A percentile compares a stretch with the other conserved stretches of the same genome.
phyloP scores from a whole-genome alignment of 2,113 vertebrate species.

The Malurus melanocephalus region DNA sequence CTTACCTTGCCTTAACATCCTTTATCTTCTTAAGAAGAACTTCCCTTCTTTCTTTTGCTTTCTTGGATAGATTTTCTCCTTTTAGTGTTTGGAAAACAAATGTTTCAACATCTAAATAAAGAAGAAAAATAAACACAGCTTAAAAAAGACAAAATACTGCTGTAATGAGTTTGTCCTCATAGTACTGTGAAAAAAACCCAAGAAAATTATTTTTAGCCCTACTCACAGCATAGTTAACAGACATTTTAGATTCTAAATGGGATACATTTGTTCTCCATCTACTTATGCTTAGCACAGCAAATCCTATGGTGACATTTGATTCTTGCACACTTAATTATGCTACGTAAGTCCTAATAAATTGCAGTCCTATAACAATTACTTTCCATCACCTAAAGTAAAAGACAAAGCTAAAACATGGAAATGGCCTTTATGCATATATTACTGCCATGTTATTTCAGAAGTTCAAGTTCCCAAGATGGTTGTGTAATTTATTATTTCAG shows the following conservation, averaged over 20 bases:
- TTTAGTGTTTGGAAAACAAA: constrained; percentile 84
- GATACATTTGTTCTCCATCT: constrained; percentile 65
- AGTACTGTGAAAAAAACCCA: constrained; percentile 22
- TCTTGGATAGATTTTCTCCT: constrained; percentile 91
- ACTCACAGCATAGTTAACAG: constrained; percentile 31
- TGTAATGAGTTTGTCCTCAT: constrained; percentile 36
- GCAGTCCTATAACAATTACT: constrained; percentile 50
- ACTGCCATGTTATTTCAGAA: constrained; percentile 51
- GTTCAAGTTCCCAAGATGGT: constrained; percentile 36
- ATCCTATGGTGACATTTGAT: constrained; percentile 65
- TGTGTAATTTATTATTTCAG: constrained; percentile 42
- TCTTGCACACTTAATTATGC: constrained; percentile 58
- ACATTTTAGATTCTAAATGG: constrained; percentile 65
- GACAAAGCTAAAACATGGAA: constrained; percentile 55
- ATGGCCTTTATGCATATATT: constrained; percentile 44
- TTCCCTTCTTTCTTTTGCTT: constrained; percentile 88
- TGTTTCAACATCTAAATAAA: constrained; percentile 82
- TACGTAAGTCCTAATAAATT: constrained; percentile 69
- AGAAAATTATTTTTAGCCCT: constrained; percentile 55
- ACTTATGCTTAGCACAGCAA: constrained; percentile 72
- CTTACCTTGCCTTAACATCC: constrained; percentile 82
- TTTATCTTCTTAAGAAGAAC: constrained; percentile 86
- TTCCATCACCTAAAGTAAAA: constrained; percentile 44
- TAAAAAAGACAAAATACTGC: constrained; percentile 29
- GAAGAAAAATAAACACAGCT: constrained; percentile 54